Percentiles rank a stretch among this genome's conserved stretches.
phyloP scores from a whole-genome alignment of 2,888 invertebrate species.

The Aspidapion aeneum region DNA sequence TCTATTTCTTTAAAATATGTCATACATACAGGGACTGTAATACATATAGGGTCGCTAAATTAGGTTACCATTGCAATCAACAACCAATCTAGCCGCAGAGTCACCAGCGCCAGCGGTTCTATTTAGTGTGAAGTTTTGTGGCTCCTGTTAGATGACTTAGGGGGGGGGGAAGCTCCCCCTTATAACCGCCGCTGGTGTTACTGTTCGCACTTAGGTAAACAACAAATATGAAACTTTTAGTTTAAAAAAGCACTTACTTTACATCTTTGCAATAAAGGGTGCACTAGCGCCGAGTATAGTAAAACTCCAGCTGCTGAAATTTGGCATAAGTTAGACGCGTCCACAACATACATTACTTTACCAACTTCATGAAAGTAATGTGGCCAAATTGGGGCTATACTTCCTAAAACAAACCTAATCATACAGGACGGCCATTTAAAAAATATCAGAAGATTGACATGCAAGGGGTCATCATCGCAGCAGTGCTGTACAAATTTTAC shows the following conservation, averaged over 20 bases:
- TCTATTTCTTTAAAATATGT: no score
- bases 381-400: conserved; percentile 79
- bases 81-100: no score
- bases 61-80: no score
- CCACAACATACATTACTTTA: conserved; percentile 77
- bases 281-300: conserved; percentile 71
- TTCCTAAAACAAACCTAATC: conserved; percentile 53
- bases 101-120: no score
- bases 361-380: conserved; percentile 66
- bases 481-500: no score
- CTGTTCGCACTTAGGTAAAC: neutral
- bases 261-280: conserved; percentile 63
- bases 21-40: no score
- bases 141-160: no score
- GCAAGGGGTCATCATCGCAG: no score
- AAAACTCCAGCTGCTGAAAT: conserved; percentile 81
- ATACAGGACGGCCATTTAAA: no score
- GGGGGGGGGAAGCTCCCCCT: neutral
- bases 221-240: neutral
- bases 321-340: conserved; percentile 81
- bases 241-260: conserved; percentile 61
- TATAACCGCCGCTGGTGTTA: neutral
- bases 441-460: no score
- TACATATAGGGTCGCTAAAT: no score
- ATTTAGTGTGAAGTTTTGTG: no score